Evolutionary conservation across 1,140 invertebrate species (phyloP).

Genomic region (Hylaeus volcanicus): DNA sequence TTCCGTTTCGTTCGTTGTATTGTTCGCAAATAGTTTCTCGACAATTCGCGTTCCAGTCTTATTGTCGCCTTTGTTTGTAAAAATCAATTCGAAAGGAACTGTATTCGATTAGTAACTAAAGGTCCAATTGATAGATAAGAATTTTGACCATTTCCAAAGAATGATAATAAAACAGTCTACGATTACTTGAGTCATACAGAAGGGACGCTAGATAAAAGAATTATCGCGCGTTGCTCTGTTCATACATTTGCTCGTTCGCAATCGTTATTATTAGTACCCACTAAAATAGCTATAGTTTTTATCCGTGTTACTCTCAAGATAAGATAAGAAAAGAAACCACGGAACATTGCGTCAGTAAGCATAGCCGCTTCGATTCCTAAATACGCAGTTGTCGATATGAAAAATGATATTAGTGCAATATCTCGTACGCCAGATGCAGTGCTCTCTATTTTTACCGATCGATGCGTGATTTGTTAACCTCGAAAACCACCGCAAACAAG

Average conservation of each 20-base stretch:
- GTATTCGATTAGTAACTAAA: constrained; percentile 8
- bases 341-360: not conserved
- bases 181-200: too few species aligned
- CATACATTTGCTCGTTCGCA: not conserved
- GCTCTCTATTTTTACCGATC: constrained; percentile 12
- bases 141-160: too few species aligned
- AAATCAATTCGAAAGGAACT: constrained; percentile 30
- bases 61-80: constrained; percentile 53
- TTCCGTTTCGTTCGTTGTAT: constrained; percentile 17
- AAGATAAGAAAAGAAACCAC: constrained; percentile 29
- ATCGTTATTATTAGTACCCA: constrained; percentile 26
- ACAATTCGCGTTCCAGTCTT: constrained; percentile 11
- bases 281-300: constrained; percentile 12
- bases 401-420: not conserved
- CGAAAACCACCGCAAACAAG: constrained; percentile 12
- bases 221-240: not conserved
- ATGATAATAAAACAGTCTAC: not conserved
- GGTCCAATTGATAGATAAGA: not conserved
- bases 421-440: not conserved
- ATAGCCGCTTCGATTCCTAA: constrained; percentile 13
- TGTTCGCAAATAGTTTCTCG: constrained; percentile 35
- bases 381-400: constrained; percentile 6
- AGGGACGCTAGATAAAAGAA: not conserved
- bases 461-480: constrained; percentile 17
- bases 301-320: constrained; percentile 3